phyloP scores from a whole-genome alignment of 1,140 invertebrate genomes.

The Drosophila ohnishii region DNA sequence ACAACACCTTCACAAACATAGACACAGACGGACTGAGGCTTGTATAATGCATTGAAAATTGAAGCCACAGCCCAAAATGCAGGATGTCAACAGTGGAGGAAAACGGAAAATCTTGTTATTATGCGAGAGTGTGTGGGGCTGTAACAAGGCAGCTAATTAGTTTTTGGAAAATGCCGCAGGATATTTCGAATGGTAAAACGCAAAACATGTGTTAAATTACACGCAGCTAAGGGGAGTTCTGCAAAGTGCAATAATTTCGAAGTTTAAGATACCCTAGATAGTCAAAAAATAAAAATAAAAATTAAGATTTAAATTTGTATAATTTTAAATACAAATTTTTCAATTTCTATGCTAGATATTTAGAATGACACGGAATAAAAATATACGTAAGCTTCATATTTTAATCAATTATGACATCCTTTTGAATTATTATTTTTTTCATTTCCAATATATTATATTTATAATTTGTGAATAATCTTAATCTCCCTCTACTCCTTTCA shows the following conservation, averaged over 20 bases:
- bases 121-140: constrained; percentile 6
- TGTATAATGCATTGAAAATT: constrained; percentile 35
- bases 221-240: constrained; percentile 4
- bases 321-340: neutral
- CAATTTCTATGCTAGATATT: too few species aligned
- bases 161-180: constrained; percentile 72
- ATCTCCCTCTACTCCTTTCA: too few species aligned
- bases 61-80: constrained; percentile 29
- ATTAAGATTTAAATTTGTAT: neutral
- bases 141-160: constrained; percentile 70
- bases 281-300: too few species aligned
- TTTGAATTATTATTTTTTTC: too few species aligned
- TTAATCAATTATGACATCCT: too few species aligned
- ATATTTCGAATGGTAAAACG: constrained; percentile 58
- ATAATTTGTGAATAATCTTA: too few species aligned
- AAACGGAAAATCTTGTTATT: constrained; percentile 44
- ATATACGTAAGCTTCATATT: too few species aligned
- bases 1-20: constrained; percentile 3
- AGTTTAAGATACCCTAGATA: neutral
- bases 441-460: too few species aligned
- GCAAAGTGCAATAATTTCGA: neutral
- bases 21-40: constrained; percentile 5
- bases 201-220: constrained; percentile 74
- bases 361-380: too few species aligned
- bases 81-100: constrained; percentile 28